A percentile compares a stretch with the other conserved stretches of the same genome.
Conservation (phyloP, 1,140 invertebrate species). For the Geopemphigus sp. region DNA sequence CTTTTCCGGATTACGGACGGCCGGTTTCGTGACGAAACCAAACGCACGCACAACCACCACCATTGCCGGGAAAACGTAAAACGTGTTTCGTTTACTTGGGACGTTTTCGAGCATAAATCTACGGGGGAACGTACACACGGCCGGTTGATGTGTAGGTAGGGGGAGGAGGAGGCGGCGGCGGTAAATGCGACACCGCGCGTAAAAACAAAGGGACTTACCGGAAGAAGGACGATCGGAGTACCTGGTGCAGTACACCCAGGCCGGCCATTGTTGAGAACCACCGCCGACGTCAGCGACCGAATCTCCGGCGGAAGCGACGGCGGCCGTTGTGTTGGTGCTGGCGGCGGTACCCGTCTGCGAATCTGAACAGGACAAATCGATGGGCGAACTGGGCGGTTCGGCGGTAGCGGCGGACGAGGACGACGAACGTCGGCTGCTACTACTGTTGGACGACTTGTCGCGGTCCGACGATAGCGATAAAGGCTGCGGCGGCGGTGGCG, state of each 20-base stretch:
- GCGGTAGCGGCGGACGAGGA: constrained; percentile 39
- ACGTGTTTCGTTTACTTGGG: too few species aligned
- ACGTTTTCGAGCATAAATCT: too few species aligned
- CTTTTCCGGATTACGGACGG: too few species aligned
- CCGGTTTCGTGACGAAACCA: too few species aligned
- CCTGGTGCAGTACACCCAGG: constrained; percentile 90
- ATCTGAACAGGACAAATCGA: constrained; percentile 47
- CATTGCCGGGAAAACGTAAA: too few species aligned
- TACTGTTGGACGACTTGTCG: constrained; percentile 29
- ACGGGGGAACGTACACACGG: too few species aligned
- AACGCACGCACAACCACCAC: too few species aligned
- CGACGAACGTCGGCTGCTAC: constrained; percentile 51
- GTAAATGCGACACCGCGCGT: too few species aligned
- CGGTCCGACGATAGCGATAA: background rate
- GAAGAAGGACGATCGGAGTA: constrained; percentile 93
- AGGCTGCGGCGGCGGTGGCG: too few species aligned
- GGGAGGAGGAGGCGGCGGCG: too few species aligned
- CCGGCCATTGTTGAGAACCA: constrained; percentile 64
- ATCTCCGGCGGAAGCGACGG: background rate
- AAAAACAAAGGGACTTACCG: constrained; percentile 61
- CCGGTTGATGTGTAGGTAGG: too few species aligned
- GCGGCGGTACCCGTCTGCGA: background rate
- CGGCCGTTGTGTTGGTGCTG: background rate
- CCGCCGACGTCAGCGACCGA: background rate
- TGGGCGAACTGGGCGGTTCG: constrained; percentile 39